These are phyloP conservation scores for Neomorphus geoffroyi DNA, from an alignment of 2,797 vertebrate genomes.

Conservation along the genomic window DNA sequence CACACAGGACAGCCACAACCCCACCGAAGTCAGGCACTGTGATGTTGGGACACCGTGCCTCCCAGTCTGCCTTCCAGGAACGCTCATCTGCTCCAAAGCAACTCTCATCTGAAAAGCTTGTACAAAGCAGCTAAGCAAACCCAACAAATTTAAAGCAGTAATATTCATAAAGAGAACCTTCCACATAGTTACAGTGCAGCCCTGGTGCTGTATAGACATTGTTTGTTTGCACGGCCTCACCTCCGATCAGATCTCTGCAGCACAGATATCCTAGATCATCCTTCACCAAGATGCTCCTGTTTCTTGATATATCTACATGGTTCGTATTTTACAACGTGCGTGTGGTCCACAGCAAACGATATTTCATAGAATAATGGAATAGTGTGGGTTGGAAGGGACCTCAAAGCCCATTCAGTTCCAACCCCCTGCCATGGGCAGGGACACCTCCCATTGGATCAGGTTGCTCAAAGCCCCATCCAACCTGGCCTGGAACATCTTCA, in stretches of 20 bases:
- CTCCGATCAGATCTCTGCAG: background rate
- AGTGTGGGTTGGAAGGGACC: too few species aligned
- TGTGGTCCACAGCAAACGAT: background rate
- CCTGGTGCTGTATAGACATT: background rate
- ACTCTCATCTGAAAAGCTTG: too few species aligned
- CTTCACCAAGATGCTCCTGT: background rate
- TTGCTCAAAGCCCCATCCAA: too few species aligned
- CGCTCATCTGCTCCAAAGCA: background rate
- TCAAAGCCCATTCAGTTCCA: too few species aligned
- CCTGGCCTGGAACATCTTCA: too few species aligned
- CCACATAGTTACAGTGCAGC: background rate
- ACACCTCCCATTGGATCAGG: too few species aligned
- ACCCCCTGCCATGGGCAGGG: too few species aligned
- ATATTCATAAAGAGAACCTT: background rate
- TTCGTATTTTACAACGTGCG: background rate
- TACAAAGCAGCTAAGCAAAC: background rate
- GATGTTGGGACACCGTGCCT: accelerated
- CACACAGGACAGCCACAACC: background rate
- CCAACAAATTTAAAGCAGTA: background rate
- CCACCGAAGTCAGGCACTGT: background rate
- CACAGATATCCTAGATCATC: accelerated
- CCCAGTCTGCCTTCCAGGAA: background rate
- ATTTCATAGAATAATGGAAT: too few species aligned
- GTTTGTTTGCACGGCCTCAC: accelerated
- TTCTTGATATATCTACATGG: background rate